phyloP scores from a whole-genome alignment of 2,113 vertebrate genomes.

The Eolophus roseicapilla region DNA sequence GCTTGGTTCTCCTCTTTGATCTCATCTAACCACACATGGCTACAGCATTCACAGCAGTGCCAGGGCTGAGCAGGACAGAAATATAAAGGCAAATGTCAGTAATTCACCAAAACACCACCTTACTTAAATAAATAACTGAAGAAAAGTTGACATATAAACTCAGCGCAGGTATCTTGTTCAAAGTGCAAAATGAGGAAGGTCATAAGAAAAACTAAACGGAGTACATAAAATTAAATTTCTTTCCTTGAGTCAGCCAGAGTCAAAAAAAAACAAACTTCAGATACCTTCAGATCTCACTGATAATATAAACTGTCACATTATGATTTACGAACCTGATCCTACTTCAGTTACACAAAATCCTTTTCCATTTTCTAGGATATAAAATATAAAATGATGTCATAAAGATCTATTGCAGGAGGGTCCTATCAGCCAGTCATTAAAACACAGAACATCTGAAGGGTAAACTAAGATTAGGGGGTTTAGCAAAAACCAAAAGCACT shows the following conservation, averaged over 20 bases:
- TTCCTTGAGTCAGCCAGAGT: not conserved
- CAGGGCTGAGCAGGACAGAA: not conserved
- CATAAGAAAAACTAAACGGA: not conserved
- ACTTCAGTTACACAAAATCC: not conserved
- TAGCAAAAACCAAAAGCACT: not conserved
- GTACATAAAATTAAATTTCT: not conserved
- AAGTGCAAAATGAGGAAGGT: not conserved
- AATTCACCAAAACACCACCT: not conserved
- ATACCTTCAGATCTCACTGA: not conserved
- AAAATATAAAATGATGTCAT: not conserved
- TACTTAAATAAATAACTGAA: not conserved
- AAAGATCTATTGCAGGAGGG: not conserved
- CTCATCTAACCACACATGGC: not conserved
- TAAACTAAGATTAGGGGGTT: not conserved
- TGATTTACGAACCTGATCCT: not conserved
- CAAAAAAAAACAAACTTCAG: not conserved
- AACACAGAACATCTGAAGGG: not conserved
- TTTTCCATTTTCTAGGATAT: not conserved
- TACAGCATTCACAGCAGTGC: not conserved
- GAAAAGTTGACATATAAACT: not conserved
- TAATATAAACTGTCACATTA: not conserved
- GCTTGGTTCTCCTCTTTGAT: not conserved
- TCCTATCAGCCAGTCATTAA: not conserved
- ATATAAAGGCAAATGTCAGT: not conserved
- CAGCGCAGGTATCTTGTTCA: not conserved